Evolutionary conservation across 1,140 invertebrate species (phyloP), one percentile per base, ranked within the genome.

Genomic region (Apolygus lucorum): DNA sequence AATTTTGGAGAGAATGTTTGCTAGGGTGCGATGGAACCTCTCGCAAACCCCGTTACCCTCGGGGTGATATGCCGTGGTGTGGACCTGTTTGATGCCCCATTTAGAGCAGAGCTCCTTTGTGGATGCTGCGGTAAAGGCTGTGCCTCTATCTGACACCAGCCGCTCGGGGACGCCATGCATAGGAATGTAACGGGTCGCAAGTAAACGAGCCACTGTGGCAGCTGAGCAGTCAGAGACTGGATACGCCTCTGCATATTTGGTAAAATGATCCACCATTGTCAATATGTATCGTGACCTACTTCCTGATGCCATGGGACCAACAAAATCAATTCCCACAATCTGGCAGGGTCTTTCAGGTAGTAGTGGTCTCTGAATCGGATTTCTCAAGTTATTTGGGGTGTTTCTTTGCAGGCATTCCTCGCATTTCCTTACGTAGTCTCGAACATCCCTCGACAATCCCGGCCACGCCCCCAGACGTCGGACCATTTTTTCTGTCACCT

Each of bases 131-230:
- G 69, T 73, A 70, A 78, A 77, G 59, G 75, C 74, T 1, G 71
- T 74, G 4, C 77, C 76, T 72, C 73, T 73, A 63, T 77, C 78
- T 0, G 74, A 76, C 0, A 77, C 26, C 21, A 78, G 67, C n/a
- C 28, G 28, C 72, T 72, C 71, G 2, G 76, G 77, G 14, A 70
- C 71, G 11, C 77, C 76, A 70, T 73, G 76, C 74, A 74, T 75
- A 73, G 73, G 34, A 72, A 54, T 21, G 34, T 34, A 14, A 8
- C 8, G 8, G 14, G 8, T 25, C n/a, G n/a, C n/a, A n/a, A n/a
- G n/a, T n/a, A n/a, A n/a, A n/a, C n/a, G n/a, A 1, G 72, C 72
- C 17, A 71, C 28, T 0, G 52, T 49, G 0, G 29, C 54, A 21
- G 70, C 29, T 1, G 66, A 49, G 2, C 54, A 63, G 14, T 27